Evolutionary conservation across 2,797 vertebrate species (phyloP), one percentile per base, ranked within the genome.

Genomic region (Chelidonichthys spinosus): DNA sequence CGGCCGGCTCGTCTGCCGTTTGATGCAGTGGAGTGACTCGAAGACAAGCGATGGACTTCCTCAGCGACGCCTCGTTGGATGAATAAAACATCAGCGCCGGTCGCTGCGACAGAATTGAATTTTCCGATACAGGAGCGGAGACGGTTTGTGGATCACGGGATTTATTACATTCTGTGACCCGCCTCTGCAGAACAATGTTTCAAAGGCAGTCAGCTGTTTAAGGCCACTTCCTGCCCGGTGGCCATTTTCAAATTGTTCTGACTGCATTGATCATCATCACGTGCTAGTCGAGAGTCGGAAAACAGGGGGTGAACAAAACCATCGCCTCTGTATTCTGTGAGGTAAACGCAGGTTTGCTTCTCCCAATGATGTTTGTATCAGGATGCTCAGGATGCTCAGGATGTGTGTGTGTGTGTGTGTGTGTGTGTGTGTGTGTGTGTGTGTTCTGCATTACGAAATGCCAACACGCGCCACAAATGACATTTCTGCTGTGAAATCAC

Each of bases 51-150:
- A 85, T 87, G 83, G 85, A 87, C 81, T 86, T 87, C 89, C 85
- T 83, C 84, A 82, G 70, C 73, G 78, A 83, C 78, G 69, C 85
- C 76, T 82, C 13, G 25, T 77, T 81, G 82, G 80, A 91, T 92
- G 90, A 93, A 92, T 92, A 90, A 91, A 93, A 91, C 90, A 92
- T 90, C 73, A 69, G 67, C 13, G 72, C 7, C 17, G 66, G 75
- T 52, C 63, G 75, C 69, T 65, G 75, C 69, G 73, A 71, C 44
- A 62, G 68, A 18, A 86, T 60, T 85, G 65, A 76, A 85, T 86
- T 85, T 82, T 85, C 82, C 72, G 78, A 87, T 72, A 75, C 63
- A 79, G 72, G 78, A 79, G 64, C 63, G 77, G 71, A 74, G 76
- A 70, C 37, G 42, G 36, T 59, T 71, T 76, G 46, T 76, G 80